Percentiles rank a stretch among this genome's conserved stretches.
phyloP scores from a whole-genome alignment of 2,797 vertebrate genomes.

The Mormyrops attenuatus region DNA sequence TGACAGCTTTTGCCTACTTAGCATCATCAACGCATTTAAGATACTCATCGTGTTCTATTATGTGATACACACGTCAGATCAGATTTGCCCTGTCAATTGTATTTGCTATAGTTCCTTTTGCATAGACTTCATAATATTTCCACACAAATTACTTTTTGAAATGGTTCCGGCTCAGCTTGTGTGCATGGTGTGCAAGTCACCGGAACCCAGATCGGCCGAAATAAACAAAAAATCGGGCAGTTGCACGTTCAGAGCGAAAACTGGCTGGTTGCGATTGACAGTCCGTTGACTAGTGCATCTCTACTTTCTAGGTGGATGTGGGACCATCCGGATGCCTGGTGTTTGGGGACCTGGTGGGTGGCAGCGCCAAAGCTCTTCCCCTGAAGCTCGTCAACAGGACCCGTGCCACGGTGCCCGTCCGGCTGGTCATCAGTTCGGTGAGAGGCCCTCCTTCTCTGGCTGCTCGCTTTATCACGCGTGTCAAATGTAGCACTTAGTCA shows the following conservation, averaged over 20 bases:
- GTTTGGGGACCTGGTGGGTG: slow-evolving; percentile 82
- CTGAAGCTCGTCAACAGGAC: slow-evolving; percentile 83
- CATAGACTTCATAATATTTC: not conserved
- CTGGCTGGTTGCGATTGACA: not conserved
- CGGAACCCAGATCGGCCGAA: not conserved
- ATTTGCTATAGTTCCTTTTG: not conserved
- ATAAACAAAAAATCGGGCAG: not conserved
- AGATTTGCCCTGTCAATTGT: not conserved
- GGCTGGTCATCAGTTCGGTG: slow-evolving; percentile 88
- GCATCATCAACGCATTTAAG: not conserved
- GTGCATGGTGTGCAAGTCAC: not conserved
- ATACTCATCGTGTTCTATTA: not conserved
- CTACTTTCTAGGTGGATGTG: slow-evolving; percentile 69
- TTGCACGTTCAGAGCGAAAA: not conserved
- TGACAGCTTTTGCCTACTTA: not conserved
- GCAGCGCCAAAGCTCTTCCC: slow-evolving; percentile 76
- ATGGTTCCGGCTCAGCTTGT: not conserved
- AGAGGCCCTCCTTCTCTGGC: slow-evolving; percentile 43
- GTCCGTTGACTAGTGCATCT: not conserved
- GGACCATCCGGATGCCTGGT: slow-evolving; percentile 69
- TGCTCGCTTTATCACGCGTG: not conserved
- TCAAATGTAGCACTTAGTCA: not conserved
- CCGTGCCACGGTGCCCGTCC: slow-evolving; percentile 78
- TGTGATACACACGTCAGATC: not conserved
- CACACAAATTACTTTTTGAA: not conserved